These are phyloP conservation scores for Leptinotarsa texana DNA, from an alignment of 1,140 invertebrate genomes.

Conservation along the genomic window DNA sequence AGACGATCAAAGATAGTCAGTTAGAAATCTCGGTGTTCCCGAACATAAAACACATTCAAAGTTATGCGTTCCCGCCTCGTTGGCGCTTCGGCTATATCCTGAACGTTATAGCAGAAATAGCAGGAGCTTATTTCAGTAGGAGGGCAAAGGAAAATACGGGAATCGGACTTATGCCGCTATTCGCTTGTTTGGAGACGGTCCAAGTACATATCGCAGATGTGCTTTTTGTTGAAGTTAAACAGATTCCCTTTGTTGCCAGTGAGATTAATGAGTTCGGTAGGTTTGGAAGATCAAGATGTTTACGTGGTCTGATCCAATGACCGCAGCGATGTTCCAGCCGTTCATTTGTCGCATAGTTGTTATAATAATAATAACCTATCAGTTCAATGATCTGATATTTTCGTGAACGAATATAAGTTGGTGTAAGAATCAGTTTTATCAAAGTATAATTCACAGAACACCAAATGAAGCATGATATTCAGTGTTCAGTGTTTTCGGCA, in stretches of 20 bases:
- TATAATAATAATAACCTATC: too few relatives aligned
- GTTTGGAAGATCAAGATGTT: neutral
- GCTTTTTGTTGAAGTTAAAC: conserved; percentile 3
- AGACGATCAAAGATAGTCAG: conserved; percentile 40
- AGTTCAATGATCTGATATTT: too few relatives aligned
- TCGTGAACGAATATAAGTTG: too few relatives aligned
- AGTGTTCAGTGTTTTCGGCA: too few relatives aligned
- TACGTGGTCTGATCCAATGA: too few relatives aligned
- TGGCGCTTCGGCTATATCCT: conserved; percentile 36
- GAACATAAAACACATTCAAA: conserved; percentile 40
- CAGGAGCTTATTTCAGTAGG: neutral
- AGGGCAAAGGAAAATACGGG: neutral
- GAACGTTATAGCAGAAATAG: conserved; percentile 10
- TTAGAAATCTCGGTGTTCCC: conserved; percentile 26
- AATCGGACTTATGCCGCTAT: conserved; percentile 3
- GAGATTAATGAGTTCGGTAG: neutral
- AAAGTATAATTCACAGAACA: too few relatives aligned
- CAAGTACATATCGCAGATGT: conserved; percentile 5
- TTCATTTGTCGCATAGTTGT: too few relatives aligned
- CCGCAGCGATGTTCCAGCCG: too few relatives aligned
- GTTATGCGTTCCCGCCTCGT: conserved; percentile 37
- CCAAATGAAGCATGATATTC: too few relatives aligned
- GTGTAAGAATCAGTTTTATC: too few relatives aligned
- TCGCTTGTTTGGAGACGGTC: neutral
- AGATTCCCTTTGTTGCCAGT: neutral